Conservation (phyloP, 2,113 vertebrate genomes). For the Ia io region DNA sequence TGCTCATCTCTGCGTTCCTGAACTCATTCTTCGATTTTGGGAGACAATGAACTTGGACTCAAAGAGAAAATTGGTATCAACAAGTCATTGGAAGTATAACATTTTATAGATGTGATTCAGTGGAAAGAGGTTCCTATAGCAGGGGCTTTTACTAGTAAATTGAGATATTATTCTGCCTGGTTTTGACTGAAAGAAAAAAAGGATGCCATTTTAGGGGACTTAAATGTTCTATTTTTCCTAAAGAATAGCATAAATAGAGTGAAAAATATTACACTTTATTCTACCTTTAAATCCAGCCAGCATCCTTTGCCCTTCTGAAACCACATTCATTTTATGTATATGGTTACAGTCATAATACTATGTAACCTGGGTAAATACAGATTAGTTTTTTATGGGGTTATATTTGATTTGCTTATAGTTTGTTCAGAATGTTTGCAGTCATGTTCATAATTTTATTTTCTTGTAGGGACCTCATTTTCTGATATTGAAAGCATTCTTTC, state of each 20-base stretch:
- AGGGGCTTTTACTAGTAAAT: neutral
- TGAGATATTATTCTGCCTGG: neutral
- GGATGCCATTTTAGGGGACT: neutral
- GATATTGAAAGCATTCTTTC: neutral
- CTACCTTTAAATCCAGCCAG: neutral
- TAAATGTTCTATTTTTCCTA: neutral
- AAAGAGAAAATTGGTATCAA: too few relatives aligned
- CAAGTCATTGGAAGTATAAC: neutral
- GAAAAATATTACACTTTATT: neutral
- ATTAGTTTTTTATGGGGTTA: neutral
- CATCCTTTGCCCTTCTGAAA: neutral
- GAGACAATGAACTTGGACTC: too few relatives aligned
- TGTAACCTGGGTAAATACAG: neutral
- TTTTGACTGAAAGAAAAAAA: neutral
- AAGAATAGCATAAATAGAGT: neutral
- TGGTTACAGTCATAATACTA: neutral
- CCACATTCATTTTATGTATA: neutral
- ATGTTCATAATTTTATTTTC: neutral
- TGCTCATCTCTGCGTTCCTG: too few relatives aligned
- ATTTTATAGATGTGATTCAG: neutral
- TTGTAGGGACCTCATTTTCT: neutral
- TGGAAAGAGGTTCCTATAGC: neutral
- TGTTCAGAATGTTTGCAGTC: neutral
- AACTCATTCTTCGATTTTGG: too few relatives aligned
- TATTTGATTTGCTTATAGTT: neutral